Conservation (phyloP, 1,140 invertebrate species). For the Psix sp. region DNA sequence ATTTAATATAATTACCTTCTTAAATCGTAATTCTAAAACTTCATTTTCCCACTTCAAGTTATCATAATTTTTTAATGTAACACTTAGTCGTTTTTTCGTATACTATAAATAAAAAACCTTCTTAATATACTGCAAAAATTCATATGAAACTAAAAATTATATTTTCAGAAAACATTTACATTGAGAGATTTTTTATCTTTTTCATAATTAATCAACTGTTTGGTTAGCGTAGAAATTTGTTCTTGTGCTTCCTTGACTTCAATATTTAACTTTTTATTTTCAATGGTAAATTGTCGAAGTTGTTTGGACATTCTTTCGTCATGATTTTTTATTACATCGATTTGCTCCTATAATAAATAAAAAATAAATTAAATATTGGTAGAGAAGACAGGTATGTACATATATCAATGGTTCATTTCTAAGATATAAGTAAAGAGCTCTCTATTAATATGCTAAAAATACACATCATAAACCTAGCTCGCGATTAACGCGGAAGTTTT, state of each 20-base stretch:
- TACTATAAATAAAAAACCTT: constrained; percentile 79
- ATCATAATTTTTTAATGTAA: constrained; percentile 81
- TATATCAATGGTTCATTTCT: too few species aligned
- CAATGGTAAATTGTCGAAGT: constrained; percentile 80
- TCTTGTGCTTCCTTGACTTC: constrained; percentile 84
- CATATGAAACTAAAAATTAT: constrained; percentile 11
- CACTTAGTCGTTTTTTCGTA: constrained; percentile 80
- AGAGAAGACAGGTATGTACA: too few species aligned
- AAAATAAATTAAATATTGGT: background rate
- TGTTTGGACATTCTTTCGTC: constrained; percentile 87
- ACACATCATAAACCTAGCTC: too few species aligned
- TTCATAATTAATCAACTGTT: constrained; percentile 87
- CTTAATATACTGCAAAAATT: too few species aligned
- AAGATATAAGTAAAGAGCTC: too few species aligned
- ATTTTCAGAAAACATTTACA: constrained; percentile 54
- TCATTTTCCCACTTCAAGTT: constrained; percentile 86
- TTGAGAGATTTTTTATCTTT: constrained; percentile 83
- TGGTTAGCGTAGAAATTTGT: constrained; percentile 82
- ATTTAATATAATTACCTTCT: constrained; percentile 78
- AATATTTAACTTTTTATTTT: constrained; percentile 84
- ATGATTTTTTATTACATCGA: constrained; percentile 88
- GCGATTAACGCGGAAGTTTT: too few species aligned
- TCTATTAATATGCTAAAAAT: too few species aligned
- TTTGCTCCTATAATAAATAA: constrained; percentile 82
- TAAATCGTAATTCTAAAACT: constrained; percentile 87